Conservation (phyloP, 2,888 invertebrate species). For the Alsophila aescularia region DNA sequence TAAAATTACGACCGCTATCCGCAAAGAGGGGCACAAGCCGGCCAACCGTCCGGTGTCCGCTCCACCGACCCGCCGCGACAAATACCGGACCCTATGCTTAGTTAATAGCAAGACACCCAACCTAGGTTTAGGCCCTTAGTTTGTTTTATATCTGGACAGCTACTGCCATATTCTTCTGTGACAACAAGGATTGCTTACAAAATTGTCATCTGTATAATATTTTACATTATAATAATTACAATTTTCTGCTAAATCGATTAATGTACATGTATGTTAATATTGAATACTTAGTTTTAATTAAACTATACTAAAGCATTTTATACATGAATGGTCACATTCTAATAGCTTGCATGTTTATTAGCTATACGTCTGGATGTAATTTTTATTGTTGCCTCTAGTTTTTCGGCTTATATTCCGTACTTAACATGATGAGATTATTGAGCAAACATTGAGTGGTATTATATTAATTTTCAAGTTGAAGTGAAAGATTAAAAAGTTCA, state of each 20-base stretch:
- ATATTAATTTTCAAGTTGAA: constrained; percentile 14
- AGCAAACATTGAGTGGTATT: no score
- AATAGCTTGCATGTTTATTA: constrained; percentile 49
- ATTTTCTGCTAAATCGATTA: neutral
- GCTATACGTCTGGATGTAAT: constrained; percentile 47
- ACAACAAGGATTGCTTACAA: neutral
- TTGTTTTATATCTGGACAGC: constrained; percentile 17
- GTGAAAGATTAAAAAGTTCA: constrained; percentile 48
- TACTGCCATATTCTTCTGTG: constrained; percentile 10
- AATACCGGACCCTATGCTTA: constrained; percentile 1
- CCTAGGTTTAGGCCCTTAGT: constrained; percentile 14
- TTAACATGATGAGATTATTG: no score
- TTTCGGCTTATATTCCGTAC: constrained; percentile 46
- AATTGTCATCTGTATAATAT: neutral
- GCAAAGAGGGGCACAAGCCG: neutral
- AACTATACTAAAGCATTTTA: constrained; percentile 9
- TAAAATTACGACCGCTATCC: neutral
- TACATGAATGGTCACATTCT: constrained; percentile 19
- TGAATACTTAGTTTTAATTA: constrained; percentile 2
- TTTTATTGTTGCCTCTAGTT: constrained; percentile 35
- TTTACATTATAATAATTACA: neutral
- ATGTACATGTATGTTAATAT: constrained; percentile 6
- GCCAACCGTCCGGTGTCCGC: neutral
- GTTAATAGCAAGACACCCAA: neutral
- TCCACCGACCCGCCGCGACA: constrained; percentile 12